Evolutionary conservation across 2,888 invertebrate genomes (phyloP).

Genomic region (Mimas tiliae): DNA sequence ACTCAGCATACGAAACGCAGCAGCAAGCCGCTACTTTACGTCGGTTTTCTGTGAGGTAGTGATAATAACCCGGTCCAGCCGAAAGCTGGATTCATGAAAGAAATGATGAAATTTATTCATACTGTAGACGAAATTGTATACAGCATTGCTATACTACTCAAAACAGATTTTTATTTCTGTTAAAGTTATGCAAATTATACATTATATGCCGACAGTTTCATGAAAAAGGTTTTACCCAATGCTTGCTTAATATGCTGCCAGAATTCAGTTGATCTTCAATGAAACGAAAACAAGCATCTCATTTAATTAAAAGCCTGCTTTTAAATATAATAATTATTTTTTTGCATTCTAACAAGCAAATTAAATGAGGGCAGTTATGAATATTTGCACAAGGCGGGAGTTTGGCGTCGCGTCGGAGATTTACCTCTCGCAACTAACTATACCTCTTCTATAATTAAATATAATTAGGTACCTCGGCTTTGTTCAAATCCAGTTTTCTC

Average conservation of each 20-base stretch:
- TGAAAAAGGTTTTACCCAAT: too few relatives aligned
- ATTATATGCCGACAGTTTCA: too few relatives aligned
- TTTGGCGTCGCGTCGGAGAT: slow-evolving; percentile 36
- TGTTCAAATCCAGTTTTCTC: slow-evolving; percentile 29
- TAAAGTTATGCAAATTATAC: too few relatives aligned
- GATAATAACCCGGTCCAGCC: too few relatives aligned
- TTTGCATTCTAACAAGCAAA: slow-evolving; percentile 33
- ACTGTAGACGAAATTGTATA: too few relatives aligned
- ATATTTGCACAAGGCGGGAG: slow-evolving; percentile 36
- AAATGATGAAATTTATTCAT: too few relatives aligned
- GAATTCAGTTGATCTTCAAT: slow-evolving; percentile 37
- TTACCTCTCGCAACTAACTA: slow-evolving; percentile 42
- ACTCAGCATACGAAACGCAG: too few relatives aligned
- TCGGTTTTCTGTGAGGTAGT: too few relatives aligned
- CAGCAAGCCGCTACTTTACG: too few relatives aligned
- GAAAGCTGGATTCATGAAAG: too few relatives aligned
- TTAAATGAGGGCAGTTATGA: slow-evolving; percentile 37
- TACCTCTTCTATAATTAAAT: slow-evolving; percentile 44
- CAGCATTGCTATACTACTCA: too few relatives aligned
- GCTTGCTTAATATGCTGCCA: background rate
- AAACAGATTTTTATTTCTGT: too few relatives aligned
- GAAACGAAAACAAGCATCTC: slow-evolving; percentile 40
- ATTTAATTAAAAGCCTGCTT: slow-evolving; percentile 24
- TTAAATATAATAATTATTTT: slow-evolving; percentile 32
- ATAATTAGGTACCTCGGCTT: slow-evolving; percentile 39